Evolutionary conservation across 64 coral and sea anemone species (phyloP).

Genomic region (Montipora cactus): DNA sequence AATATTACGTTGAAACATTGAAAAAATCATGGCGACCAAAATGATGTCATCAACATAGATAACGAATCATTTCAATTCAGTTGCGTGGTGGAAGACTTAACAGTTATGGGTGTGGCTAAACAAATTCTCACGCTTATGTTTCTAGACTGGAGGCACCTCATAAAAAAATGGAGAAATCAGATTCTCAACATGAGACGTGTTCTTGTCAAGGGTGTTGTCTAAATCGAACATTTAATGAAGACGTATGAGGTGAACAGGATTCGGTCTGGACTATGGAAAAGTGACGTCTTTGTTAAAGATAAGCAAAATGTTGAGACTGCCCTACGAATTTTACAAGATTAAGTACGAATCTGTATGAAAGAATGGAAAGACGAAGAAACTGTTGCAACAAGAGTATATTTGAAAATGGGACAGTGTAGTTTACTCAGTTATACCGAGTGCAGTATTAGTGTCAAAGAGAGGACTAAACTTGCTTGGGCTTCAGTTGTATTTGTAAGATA

Average conservation of each 20-base stretch:
- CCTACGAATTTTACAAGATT: constrained; percentile 16
- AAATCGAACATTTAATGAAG: constrained; percentile 65
- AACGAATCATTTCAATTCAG: too few relatives aligned
- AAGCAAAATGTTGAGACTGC: constrained; percentile 75
- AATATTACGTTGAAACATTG: too few relatives aligned
- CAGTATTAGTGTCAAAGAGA: background rate
- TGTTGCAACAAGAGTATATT: too few relatives aligned
- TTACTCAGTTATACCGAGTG: too few relatives aligned
- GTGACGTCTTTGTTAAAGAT: constrained; percentile 68
- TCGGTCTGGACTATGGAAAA: constrained; percentile 54
- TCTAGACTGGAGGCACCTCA: constrained; percentile 55
- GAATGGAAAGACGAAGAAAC: too few relatives aligned
- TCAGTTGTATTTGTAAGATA: constrained; percentile 42
- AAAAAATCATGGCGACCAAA: too few relatives aligned
- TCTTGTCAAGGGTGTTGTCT: constrained; percentile 41
- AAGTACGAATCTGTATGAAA: constrained; percentile 41
- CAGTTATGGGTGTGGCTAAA: too few relatives aligned
- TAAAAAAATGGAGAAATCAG: constrained; percentile 49
- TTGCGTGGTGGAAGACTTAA: too few relatives aligned
- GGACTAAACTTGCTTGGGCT: constrained; percentile 31
- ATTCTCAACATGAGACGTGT: background rate
- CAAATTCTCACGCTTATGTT: too few relatives aligned
- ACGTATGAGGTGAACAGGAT: constrained; percentile 59
- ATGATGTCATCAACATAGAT: too few relatives aligned
- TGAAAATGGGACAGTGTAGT: too few relatives aligned